Evolutionary conservation across 2,797 vertebrate species (phyloP).

Genomic region (Tapera naevia): DNA sequence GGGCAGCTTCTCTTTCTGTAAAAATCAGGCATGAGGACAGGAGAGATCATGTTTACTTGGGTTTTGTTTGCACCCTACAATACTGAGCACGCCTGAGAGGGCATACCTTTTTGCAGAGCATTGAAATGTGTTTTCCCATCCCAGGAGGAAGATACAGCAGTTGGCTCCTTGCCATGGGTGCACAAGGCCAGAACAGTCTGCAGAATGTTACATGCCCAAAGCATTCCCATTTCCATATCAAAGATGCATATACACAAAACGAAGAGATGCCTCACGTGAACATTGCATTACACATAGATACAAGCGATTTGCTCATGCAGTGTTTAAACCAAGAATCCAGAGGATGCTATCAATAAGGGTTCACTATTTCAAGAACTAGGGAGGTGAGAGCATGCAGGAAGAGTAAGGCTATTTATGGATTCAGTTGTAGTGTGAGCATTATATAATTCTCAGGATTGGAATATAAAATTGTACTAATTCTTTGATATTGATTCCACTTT

Average conservation of each 20-base stretch:
- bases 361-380: conserved; percentile 11
- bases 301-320: background rate
- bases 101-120: background rate
- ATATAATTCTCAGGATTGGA: background rate
- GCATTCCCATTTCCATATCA: background rate
- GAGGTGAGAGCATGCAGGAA: background rate
- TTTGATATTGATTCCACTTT: background rate
- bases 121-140: background rate
- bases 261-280: background rate
- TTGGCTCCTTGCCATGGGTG: background rate
- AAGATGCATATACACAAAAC: background rate
- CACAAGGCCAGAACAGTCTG: background rate
- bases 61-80: background rate
- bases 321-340: background rate
- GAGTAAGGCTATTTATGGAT: background rate
- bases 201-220: background rate
- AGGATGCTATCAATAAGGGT: background rate
- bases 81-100: background rate
- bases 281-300: background rate
- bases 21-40: background rate
- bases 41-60: background rate
- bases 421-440: background rate
- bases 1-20: background rate
- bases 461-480: background rate
- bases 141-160: background rate